Evolutionary conservation across 2,888 invertebrate species (phyloP).

Genomic region (Gastrophysa polygoni): DNA sequence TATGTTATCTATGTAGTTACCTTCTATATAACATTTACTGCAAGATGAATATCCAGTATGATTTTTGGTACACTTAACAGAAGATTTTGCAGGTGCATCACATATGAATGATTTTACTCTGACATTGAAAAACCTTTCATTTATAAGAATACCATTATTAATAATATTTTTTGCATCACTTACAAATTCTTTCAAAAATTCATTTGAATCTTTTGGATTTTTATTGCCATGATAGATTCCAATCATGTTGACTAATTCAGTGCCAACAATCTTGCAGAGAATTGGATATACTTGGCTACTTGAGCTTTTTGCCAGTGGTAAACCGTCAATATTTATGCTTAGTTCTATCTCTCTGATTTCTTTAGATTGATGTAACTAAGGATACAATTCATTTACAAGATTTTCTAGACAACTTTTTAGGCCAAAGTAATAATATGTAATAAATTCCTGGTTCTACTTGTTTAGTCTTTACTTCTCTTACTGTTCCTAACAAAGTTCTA

Average conservation of each 20-base stretch:
- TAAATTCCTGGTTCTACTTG: conserved; percentile 16
- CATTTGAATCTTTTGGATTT: neutral
- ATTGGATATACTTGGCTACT: conserved; percentile 35
- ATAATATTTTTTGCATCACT: neutral
- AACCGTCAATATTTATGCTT: conserved; percentile 22
- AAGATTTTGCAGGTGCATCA: conserved; percentile 38
- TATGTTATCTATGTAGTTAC: conserved; percentile 12
- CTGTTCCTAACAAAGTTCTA: conserved; percentile 24
- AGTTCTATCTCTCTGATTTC: conserved; percentile 13
- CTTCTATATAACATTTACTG: conserved; percentile 34
- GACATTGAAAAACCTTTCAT: conserved; percentile 3
- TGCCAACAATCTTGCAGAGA: conserved; percentile 24
- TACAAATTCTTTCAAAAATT: neutral
- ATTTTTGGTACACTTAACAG: conserved; percentile 29
- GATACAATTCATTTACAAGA: neutral
- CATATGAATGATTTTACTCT: conserved; percentile 33
- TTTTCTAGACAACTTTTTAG: conserved; percentile 4
- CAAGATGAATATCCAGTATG: conserved; percentile 38
- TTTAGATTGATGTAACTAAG: neutral
- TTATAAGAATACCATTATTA: neutral
- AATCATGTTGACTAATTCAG: conserved; percentile 25
- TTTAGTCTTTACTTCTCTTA: conserved; percentile 10
- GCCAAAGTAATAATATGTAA: conserved; percentile 14
- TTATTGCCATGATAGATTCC: neutral
- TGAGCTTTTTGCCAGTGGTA: conserved; percentile 31